These are phyloP conservation scores for Perognathus longimembris DNA, from an alignment of 2,113 vertebrate genomes.

Conservation along the genomic window DNA sequence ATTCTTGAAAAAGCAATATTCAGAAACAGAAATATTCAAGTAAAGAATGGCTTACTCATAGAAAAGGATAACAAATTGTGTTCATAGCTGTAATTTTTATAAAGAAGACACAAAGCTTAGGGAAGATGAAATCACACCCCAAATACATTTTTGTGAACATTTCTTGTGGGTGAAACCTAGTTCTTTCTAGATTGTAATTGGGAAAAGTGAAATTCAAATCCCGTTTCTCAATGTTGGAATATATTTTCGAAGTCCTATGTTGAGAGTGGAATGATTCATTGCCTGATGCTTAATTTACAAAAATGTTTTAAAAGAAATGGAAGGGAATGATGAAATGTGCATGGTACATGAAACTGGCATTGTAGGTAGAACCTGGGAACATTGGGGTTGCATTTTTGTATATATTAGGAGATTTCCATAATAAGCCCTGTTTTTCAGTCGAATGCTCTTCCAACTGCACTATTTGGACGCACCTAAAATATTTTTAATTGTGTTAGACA, in stretches of 20 bases:
- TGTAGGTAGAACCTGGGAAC: too few species aligned
- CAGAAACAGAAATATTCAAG: neutral
- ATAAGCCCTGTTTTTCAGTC: conserved; percentile 88
- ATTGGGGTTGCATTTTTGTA: neutral
- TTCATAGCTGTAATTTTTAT: neutral
- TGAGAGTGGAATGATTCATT: neutral
- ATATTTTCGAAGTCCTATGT: neutral
- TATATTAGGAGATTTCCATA: neutral
- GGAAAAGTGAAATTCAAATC: conserved; percentile 22
- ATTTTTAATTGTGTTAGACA: neutral
- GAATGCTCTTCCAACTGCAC: conserved; percentile 93
- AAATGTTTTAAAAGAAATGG: conserved; percentile 10
- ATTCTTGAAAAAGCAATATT: neutral
- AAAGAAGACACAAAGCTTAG: conserved; percentile 37
- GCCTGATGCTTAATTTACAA: conserved; percentile 6
- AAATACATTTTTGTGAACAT: neutral
- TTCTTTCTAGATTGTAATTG: conserved; percentile 18
- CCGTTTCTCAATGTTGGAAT: conserved; percentile 49
- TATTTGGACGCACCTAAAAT: conserved; percentile 86
- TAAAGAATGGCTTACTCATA: neutral
- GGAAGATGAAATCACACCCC: neutral
- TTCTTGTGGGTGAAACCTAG: neutral
- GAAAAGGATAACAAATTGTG: neutral
- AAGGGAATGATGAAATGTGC: neutral
- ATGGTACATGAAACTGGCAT: neutral